These are phyloP conservation scores for Spilarctia lutea DNA, from an alignment of 2,888 invertebrate genomes.

Conservation along the genomic window DNA sequence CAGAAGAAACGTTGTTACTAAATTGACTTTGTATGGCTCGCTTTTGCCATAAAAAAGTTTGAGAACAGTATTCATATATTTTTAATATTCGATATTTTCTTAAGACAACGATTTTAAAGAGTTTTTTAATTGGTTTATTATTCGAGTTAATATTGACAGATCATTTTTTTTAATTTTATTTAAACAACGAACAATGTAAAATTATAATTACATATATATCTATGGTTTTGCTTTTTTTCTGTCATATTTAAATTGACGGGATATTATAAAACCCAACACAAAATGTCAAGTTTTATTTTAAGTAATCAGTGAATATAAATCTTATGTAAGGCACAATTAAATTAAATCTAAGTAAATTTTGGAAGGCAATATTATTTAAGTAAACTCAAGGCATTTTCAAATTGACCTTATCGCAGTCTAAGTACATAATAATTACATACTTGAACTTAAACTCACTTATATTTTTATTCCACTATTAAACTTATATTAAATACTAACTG, in stretches of 20 bases:
- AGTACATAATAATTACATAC: not conserved
- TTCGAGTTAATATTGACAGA: not conserved
- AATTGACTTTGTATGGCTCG: no score
- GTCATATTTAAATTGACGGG: not conserved
- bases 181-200: no score
- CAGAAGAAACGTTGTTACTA: no score
- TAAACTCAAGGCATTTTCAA: not conserved
- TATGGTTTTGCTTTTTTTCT: not conserved
- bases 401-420: not conserved
- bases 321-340: not conserved
- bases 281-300: not conserved
- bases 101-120: not conserved
- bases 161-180: not conserved
- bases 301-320: not conserved
- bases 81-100: not conserved
- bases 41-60: no score
- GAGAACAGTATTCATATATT: not conserved
- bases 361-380: not conserved
- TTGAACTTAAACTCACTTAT: no score
- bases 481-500: no score
- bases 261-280: not conserved
- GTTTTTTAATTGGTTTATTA: not conserved
- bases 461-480: no score
- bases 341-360: slow-evolving; percentile 1
- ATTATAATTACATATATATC: no score